Conservation (phyloP, 2,888 invertebrate genomes). For the Pterostichus niger region DNA sequence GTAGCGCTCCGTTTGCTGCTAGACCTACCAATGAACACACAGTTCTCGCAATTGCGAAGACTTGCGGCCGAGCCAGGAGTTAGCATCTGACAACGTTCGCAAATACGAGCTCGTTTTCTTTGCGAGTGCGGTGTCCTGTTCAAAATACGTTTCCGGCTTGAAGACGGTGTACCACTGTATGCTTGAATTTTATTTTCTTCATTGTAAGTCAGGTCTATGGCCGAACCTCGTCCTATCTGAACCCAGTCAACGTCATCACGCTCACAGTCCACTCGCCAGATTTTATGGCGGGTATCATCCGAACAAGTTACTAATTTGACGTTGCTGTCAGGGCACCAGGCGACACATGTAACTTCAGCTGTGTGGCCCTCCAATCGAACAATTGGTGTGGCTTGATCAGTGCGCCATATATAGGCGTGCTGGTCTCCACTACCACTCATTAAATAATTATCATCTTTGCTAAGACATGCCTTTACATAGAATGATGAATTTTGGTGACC, state of each 20-base stretch:
- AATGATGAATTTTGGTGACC: constrained; percentile 91
- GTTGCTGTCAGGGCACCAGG: constrained; percentile 84
- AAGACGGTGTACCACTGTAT: constrained; percentile 42
- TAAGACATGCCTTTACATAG: constrained; percentile 91
- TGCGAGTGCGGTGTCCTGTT: constrained; percentile 77
- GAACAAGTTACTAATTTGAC: constrained; percentile 88
- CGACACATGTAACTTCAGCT: constrained; percentile 93
- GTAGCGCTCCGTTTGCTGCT: constrained; percentile 53
- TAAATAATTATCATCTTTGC: constrained; percentile 89
- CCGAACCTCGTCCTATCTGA: constrained; percentile 70
- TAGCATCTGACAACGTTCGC: constrained; percentile 58
- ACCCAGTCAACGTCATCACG: constrained; percentile 75
- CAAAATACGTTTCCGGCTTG: constrained; percentile 51
- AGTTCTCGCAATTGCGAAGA: constrained; percentile 71
- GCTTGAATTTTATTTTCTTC: constrained; percentile 68
- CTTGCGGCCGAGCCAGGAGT: constrained; percentile 65
- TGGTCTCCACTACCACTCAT: constrained; percentile 94
- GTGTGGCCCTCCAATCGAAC: constrained; percentile 87
- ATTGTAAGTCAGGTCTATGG: constrained; percentile 69
- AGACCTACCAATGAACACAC: constrained; percentile 68
- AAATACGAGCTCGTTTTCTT: constrained; percentile 74
- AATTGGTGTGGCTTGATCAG: constrained; percentile 82
- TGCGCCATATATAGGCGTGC: constrained; percentile 92
- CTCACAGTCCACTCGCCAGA: constrained; percentile 85
- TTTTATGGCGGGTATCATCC: constrained; percentile 88